These are phyloP conservation scores for Nomada ruficornis DNA, from an alignment of 2,888 invertebrate genomes.

Conservation along the genomic window DNA sequence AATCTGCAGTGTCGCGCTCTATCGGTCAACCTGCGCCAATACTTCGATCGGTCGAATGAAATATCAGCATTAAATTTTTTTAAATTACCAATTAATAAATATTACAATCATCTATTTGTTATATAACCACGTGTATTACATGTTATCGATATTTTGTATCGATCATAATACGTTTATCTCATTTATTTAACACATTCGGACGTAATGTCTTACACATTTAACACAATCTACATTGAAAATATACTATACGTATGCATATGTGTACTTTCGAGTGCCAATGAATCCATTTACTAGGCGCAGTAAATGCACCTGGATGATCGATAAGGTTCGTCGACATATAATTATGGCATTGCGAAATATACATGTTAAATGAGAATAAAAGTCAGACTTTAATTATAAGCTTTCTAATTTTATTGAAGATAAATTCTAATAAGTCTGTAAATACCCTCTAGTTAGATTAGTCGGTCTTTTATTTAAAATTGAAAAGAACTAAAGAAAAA, in stretches of 20 bases:
- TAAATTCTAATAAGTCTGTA: not conserved
- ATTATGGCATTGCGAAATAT: constrained; percentile 2
- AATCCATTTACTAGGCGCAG: not conserved
- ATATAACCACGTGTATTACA: not conserved
- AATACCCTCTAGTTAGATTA: too few relatives aligned
- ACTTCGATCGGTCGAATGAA: constrained; percentile 43
- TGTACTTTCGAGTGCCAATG: not conserved
- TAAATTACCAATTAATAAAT: constrained; percentile 7
- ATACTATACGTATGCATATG: not conserved
- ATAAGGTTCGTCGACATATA: not conserved
- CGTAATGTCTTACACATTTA: not conserved
- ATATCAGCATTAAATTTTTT: constrained; percentile 3
- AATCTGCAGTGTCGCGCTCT: constrained; percentile 66
- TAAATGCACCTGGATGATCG: not conserved
- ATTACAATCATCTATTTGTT: not conserved
- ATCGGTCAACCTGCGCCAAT: constrained; percentile 37
- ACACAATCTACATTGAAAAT: not conserved
- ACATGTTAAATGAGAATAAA: not conserved
- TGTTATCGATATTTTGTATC: not conserved
- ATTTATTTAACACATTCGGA: not conserved
- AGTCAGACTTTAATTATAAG: not conserved
- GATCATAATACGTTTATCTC: not conserved
- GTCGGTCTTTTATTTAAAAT: not conserved
- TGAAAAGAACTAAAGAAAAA: constrained; percentile 1
- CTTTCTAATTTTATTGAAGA: not conserved